Percentiles rank a stretch among this genome's conserved stretches.
phyloP scores from a whole-genome alignment of 2,797 vertebrate genomes.

The Lerista edwardsae region DNA sequence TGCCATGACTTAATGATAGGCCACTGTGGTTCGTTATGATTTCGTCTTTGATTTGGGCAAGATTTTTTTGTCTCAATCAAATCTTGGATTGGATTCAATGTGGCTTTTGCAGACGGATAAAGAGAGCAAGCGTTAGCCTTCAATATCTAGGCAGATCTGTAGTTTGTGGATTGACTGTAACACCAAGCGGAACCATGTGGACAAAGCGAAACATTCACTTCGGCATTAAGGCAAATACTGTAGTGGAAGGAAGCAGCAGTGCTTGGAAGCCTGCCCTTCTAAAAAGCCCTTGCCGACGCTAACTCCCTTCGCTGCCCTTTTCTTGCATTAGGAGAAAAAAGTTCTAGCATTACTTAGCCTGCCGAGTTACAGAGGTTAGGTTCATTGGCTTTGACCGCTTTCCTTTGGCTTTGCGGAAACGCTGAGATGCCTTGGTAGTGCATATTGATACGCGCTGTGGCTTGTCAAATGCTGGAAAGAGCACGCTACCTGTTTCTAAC shows the following conservation, averaged over 20 bases:
- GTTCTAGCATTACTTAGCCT: conserved; percentile 51
- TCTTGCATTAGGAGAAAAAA: conserved; percentile 16
- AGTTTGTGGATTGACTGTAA: conserved; percentile 10
- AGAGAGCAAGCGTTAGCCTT: not conserved
- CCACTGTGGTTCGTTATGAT: conserved; percentile 11
- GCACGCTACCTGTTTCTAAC: conserved; percentile 61
- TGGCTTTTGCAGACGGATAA: not conserved
- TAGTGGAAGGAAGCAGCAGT: conserved; percentile 10
- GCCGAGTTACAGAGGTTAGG: conserved; percentile 29
- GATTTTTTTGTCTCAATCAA: not conserved
- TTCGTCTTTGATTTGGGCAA: conserved; percentile 5
- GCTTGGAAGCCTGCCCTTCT: conserved; percentile 38
- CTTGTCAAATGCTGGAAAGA: conserved; percentile 51
- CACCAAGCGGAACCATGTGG: conserved; percentile 21
- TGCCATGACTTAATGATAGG: conserved; percentile 7
- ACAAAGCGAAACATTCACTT: conserved; percentile 38
- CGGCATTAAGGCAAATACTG: conserved; percentile 32
- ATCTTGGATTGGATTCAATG: not conserved
- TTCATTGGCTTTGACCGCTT: conserved; percentile 16
- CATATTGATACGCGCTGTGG: conserved; percentile 52
- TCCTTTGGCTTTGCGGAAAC: conserved; percentile 28
- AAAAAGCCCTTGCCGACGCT: conserved; percentile 33
- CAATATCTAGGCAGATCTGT: not conserved
- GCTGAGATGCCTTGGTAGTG: conserved; percentile 37
- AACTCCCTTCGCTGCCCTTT: conserved; percentile 35